phyloP scores from a whole-genome alignment of 2,797 vertebrate genomes.

The Cuniculus paca region DNA sequence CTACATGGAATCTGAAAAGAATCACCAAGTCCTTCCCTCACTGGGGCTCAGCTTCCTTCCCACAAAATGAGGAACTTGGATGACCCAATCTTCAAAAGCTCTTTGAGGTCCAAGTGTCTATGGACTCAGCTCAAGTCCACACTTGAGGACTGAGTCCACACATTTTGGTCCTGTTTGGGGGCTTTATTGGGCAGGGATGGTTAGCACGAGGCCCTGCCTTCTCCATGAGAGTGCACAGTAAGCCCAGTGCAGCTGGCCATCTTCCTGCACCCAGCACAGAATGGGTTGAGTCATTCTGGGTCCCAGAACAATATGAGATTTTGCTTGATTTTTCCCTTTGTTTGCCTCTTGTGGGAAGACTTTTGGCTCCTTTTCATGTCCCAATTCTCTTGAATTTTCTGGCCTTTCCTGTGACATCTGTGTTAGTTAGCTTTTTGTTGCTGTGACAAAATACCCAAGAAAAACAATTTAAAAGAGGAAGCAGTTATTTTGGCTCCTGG shows the following conservation, averaged over 20 bases:
- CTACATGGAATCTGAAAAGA: background rate
- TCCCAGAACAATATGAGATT: background rate
- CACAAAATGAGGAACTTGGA: background rate
- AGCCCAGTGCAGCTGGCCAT: background rate
- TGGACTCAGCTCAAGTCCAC: background rate
- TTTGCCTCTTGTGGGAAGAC: background rate
- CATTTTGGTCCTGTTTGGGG: background rate
- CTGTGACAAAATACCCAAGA: background rate
- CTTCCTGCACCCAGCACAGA: background rate
- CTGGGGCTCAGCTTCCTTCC: slow-evolving; percentile 13
- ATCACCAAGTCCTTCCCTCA: background rate
- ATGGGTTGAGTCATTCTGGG: background rate
- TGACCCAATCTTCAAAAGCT: background rate
- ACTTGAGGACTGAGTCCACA: background rate
- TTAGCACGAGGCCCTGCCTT: background rate
- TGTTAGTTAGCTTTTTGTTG: background rate
- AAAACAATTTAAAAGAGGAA: background rate
- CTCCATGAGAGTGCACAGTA: background rate
- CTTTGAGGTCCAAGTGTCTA: background rate
- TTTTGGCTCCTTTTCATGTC: background rate
- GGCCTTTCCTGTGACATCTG: background rate
- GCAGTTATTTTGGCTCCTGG: background rate
- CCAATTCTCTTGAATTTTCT: background rate
- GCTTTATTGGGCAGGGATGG: background rate
- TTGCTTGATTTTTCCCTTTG: background rate